A percentile compares a stretch with the other conserved stretches of the same genome.
Conservation (phyloP, 2,113 vertebrate species). For the Mastomys coucha region DNA sequence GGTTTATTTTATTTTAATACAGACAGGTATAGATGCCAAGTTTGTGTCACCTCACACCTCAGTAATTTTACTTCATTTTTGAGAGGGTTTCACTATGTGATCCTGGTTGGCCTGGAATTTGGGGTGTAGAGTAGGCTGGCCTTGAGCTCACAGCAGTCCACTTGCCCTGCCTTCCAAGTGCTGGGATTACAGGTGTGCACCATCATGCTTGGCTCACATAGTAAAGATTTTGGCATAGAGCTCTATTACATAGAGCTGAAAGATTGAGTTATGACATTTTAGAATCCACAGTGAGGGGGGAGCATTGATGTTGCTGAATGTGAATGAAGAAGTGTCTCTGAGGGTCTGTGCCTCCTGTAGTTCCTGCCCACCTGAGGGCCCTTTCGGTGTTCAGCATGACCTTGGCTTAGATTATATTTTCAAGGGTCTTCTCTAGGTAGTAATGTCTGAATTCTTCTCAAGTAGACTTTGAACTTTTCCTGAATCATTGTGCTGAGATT, state of each 20-base stretch:
- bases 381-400: background rate
- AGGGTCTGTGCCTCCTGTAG: background rate
- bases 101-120: background rate
- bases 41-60: background rate
- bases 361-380: background rate
- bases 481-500: slow-evolving; percentile 21
- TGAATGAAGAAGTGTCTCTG: background rate
- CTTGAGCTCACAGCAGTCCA: background rate
- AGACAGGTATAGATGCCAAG: background rate
- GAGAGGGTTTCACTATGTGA: background rate
- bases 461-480: background rate
- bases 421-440: background rate
- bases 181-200: background rate
- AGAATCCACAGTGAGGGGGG: background rate
- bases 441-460: background rate
- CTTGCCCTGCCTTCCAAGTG: background rate
- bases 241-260: background rate
- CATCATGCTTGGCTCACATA: background rate
- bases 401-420: background rate
- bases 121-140: background rate
- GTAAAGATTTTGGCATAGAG: background rate
- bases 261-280: background rate
- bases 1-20: background rate
- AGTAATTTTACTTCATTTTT: slow-evolving; percentile 2
- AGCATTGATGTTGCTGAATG: background rate